Percentiles rank a stretch among this genome's conserved stretches.
Evolutionary conservation across 1,140 invertebrate species (phyloP).

Genomic region (Stratiolaelaps scimitus): DNA sequence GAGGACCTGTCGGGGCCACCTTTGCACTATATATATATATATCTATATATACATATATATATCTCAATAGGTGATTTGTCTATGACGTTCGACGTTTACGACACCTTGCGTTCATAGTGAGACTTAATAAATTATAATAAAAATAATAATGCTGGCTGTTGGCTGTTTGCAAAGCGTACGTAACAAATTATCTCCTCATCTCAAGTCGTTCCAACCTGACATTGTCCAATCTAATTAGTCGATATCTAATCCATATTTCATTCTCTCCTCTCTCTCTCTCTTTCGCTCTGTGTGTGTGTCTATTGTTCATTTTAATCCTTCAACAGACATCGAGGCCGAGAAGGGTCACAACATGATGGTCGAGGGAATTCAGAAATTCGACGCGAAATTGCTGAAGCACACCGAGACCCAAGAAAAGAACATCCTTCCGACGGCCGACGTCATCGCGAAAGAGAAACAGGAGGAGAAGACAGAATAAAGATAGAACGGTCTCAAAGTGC

Average conservation of each 20-base stretch:
- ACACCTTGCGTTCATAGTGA: no score
- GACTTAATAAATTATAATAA: no score
- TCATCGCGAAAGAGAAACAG: constrained; percentile 6
- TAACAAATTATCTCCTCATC: no score
- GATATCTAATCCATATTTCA: not conserved
- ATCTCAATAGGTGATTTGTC: no score
- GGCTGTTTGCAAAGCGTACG: no score
- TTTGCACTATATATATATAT: no score
- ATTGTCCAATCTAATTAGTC: not conserved
- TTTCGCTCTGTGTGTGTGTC: not conserved
- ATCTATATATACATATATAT: no score
- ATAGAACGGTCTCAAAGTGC: no score
- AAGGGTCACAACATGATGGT: constrained; percentile 35
- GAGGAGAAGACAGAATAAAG: not conserved
- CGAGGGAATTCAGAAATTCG: constrained; percentile 40
- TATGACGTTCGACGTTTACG: no score
- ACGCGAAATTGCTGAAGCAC: constrained; percentile 39
- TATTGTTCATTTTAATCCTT: not conserved
- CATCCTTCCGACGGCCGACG: constrained; percentile 37
- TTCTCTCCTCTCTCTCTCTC: not conserved
- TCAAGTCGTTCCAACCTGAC: not conserved
- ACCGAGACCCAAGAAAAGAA: constrained; percentile 40
- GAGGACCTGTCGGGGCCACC: no score
- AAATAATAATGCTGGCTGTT: no score
- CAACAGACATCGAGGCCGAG: constrained; percentile 34